Conservation (phyloP, 2,888 invertebrate genomes). For the Pollenia griseotomentosa region DNA sequence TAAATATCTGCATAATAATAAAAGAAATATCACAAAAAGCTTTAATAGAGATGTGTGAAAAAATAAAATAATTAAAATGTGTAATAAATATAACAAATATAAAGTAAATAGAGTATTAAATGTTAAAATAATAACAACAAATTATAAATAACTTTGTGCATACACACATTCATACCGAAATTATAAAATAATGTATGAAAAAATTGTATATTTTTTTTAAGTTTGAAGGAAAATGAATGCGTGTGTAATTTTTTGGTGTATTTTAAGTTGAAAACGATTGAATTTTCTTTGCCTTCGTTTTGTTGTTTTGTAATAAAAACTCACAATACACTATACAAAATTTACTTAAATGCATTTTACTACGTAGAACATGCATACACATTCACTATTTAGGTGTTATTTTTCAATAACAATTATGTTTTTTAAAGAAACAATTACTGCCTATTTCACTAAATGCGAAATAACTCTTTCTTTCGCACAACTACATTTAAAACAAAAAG, state of each 20-base stretch:
- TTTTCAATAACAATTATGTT: too few relatives aligned
- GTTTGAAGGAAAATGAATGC: conserved; percentile 59
- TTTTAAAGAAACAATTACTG: too few relatives aligned
- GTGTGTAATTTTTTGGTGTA: conserved; percentile 51
- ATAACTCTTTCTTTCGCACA: too few relatives aligned
- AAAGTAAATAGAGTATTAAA: conserved; percentile 26
- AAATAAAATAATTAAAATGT: conserved; percentile 15
- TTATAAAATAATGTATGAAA: conserved; percentile 24
- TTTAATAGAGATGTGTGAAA: conserved; percentile 17
- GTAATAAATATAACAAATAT: conserved; percentile 15
- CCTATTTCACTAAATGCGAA: too few relatives aligned
- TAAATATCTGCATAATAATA: not conserved
- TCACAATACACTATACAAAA: conserved; percentile 25
- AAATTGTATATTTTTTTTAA: not conserved
- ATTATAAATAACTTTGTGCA: conserved; percentile 26
- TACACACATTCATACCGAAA: conserved; percentile 43
- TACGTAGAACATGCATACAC: not conserved
- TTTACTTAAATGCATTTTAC: conserved; percentile 27
- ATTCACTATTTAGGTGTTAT: not conserved
- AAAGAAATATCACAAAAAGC: conserved; percentile 29
- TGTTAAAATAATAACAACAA: conserved; percentile 22
- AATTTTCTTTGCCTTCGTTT: conserved; percentile 50
- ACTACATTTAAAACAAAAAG: too few relatives aligned
- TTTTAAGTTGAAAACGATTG: conserved; percentile 54
- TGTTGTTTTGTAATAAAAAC: conserved; percentile 58